Percentiles rank a stretch among this genome's conserved stretches.
Evolutionary conservation across 35 echinoderm and acorn worm genomes (phyloP).

Genomic region (Strongylocentrotus purpuratus): DNA sequence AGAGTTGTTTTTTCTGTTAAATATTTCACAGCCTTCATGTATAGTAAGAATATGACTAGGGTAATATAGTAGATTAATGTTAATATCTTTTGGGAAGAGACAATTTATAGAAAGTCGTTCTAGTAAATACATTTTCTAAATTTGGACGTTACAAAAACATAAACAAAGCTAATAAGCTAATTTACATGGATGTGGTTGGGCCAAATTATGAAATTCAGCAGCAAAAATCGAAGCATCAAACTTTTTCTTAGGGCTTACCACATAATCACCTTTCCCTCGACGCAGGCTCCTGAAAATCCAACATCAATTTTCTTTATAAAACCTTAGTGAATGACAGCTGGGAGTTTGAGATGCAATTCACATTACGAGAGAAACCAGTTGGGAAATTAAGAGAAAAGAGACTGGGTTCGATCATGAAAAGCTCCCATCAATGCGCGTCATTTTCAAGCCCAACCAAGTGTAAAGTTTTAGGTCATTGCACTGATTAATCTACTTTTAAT

Average conservation of each 20-base stretch:
- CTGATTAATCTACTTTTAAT: background rate
- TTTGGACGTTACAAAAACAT: background rate
- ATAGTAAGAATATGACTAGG: background rate
- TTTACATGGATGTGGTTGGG: background rate
- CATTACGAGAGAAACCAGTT: background rate
- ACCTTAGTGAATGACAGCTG: background rate
- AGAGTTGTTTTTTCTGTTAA: too few relatives aligned
- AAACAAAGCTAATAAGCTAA: background rate
- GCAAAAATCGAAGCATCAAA: background rate
- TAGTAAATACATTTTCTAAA: background rate
- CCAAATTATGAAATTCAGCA: background rate
- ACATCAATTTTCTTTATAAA: background rate
- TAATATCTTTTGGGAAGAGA: background rate
- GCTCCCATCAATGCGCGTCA: background rate
- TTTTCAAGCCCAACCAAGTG: background rate
- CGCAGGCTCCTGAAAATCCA: background rate
- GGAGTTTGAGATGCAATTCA: background rate
- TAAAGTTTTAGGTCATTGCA: background rate
- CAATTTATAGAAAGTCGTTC: background rate
- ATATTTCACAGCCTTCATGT: too few relatives aligned
- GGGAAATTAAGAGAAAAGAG: background rate
- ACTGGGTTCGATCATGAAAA: background rate
- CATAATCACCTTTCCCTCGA: background rate
- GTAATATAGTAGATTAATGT: background rate
- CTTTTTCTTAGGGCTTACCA: background rate